phyloP scores from a whole-genome alignment of 2,113 vertebrate genomes.

The Petaurus breviceps region DNA sequence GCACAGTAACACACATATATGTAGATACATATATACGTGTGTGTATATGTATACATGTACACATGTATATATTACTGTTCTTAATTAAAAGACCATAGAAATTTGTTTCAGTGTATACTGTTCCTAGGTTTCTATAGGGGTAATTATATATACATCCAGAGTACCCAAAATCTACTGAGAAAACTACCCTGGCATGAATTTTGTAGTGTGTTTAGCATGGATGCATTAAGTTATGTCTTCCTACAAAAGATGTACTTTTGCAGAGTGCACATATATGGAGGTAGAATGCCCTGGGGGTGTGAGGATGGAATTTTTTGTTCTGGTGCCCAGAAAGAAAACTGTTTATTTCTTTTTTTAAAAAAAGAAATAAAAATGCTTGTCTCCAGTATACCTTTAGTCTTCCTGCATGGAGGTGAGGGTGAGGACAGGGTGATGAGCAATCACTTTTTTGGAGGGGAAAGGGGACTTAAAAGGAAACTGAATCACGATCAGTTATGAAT shows the following conservation, averaged over 20 bases:
- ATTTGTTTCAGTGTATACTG: constrained; percentile 74
- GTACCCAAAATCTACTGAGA: constrained; percentile 65
- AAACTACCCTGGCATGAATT: constrained; percentile 50
- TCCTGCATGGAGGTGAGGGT: constrained; percentile 20
- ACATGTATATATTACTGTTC: constrained; percentile 67
- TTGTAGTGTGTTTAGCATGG: constrained; percentile 75
- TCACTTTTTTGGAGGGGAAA: neutral
- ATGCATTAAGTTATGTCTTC: constrained; percentile 74
- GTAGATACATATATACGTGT: no score
- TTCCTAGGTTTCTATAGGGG: constrained; percentile 74
- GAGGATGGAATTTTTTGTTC: neutral
- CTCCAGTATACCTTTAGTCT: constrained; percentile 5
- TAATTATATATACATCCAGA: constrained; percentile 70
- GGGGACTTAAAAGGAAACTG: neutral
- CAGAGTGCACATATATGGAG: constrained; percentile 76
- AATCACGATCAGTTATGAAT: neutral
- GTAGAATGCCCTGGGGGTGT: constrained; percentile 64
- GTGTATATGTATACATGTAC: no score
- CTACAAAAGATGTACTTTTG: constrained; percentile 68
- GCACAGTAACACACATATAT: no score
- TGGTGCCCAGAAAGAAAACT: constrained; percentile 29
- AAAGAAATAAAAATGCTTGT: constrained; percentile 16
- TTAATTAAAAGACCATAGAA: constrained; percentile 80
- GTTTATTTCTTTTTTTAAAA: constrained; percentile 10
- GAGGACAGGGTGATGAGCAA: neutral